These are phyloP conservation scores for Artibeus jamaicensis DNA, from an alignment of 2,797 vertebrate genomes.

Conservation along the genomic window DNA sequence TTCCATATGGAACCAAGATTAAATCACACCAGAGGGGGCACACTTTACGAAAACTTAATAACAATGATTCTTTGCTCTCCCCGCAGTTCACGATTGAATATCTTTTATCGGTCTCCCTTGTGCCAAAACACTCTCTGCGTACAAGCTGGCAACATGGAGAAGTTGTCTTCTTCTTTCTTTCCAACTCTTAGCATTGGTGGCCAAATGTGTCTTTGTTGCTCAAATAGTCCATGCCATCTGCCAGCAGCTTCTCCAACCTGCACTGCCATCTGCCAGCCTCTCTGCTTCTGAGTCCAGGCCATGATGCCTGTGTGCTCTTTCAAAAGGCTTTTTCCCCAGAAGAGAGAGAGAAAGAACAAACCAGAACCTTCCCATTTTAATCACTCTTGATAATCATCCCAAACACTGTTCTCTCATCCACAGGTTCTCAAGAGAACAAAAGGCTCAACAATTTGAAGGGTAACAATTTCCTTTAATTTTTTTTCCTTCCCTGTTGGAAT, in stretches of 20 bases:
- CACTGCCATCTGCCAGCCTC: not conserved
- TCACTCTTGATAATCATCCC: not conserved
- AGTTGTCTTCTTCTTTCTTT: slow-evolving; percentile 70
- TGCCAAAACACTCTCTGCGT: slow-evolving; percentile 63
- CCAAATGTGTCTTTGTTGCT: slow-evolving; percentile 73
- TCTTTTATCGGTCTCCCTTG: slow-evolving; percentile 46
- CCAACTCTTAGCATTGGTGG: slow-evolving; percentile 63
- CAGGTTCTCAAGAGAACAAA: not conserved
- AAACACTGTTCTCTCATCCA: not conserved
- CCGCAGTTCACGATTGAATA: slow-evolving; percentile 39
- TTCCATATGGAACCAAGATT: not conserved
- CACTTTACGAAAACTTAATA: slow-evolving; percentile 28
- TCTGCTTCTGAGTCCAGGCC: slow-evolving; percentile 6
- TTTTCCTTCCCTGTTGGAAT: not conserved
- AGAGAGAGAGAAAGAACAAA: not conserved
- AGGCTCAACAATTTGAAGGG: not conserved
- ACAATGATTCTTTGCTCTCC: not conserved
- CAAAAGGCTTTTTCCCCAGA: slow-evolving; percentile 49
- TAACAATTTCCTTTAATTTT: not conserved
- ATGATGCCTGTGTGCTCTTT: not conserved
- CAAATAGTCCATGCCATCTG: slow-evolving; percentile 54
- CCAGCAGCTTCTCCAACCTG: slow-evolving; percentile 50
- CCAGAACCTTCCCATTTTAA: not conserved
- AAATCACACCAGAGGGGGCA: not conserved
- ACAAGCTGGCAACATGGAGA: slow-evolving; percentile 66